phyloP scores from a whole-genome alignment of 2,113 vertebrate species.

The Forbesichthys papilliferus region DNA sequence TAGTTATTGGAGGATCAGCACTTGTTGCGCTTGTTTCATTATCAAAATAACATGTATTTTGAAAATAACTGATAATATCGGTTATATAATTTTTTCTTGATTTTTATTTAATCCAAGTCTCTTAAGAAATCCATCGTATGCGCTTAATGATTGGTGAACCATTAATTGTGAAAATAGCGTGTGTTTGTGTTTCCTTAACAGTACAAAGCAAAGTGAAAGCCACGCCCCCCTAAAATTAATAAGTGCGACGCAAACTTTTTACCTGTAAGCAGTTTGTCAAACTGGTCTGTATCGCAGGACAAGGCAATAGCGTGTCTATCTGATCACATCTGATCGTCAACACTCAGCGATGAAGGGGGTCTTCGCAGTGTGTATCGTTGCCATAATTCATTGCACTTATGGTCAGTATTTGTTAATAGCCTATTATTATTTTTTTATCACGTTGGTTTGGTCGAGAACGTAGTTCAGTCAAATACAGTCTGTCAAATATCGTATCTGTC shows the following conservation, averaged over 20 bases:
- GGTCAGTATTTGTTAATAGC: slow-evolving; percentile 66
- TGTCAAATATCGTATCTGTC: neutral
- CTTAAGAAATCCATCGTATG: no score
- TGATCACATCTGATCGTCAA: neutral
- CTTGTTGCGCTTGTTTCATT: neutral
- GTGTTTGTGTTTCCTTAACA: neutral
- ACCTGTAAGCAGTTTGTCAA: slow-evolving; percentile 23
- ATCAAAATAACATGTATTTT: no score
- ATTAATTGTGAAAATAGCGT: no score
- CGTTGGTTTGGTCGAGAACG: no score
- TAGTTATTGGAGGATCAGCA: slow-evolving; percentile 9
- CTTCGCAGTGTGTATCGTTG: slow-evolving; percentile 40
- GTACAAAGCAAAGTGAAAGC: slow-evolving; percentile 18
- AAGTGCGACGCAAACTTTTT: slow-evolving; percentile 52
- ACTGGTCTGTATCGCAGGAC: no score
- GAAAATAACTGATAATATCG: no score
- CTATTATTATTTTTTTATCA: no score
- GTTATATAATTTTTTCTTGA: no score
- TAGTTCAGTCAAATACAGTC: neutral
- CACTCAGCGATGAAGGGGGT: slow-evolving; percentile 60
- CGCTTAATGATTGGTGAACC: no score
- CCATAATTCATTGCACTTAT: slow-evolving; percentile 44
- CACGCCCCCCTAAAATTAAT: slow-evolving; percentile 42
- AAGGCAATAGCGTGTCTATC: neutral
- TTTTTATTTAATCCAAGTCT: no score